Evolutionary conservation across 2,797 vertebrate species (phyloP), one percentile per base, ranked within the genome.

Genomic region (Crax fasciolata): DNA sequence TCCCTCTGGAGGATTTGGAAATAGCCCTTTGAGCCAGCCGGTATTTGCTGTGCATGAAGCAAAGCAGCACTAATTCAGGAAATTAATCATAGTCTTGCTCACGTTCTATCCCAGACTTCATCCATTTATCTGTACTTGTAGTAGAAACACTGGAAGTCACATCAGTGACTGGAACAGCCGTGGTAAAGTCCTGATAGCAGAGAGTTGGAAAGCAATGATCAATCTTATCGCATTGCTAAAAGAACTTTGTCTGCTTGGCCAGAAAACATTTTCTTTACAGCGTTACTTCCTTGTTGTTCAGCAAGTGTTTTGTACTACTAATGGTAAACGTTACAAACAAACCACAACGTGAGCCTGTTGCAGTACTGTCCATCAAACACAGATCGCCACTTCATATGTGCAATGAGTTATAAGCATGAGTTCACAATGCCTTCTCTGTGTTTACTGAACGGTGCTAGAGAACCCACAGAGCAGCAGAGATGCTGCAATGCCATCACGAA

Each of bases 221-320:
- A 85, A 87, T 61, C 78, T 68, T 92, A 43, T 30, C 21, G 25
- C 72, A 25, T 93, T 68, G 80, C 81, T 89, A 85, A 92, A 84
- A 17, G 84, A 83, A 89, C 93, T 94, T 85, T 87, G 70, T 58
- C 54, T 84, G 62, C 63, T 54, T 74, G 46, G 32, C 41, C 46
- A 65, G 84, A 49, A 93, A 90, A 51, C 17, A 4, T 13, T 48
- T 77, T 80, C 18, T 75, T 89, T 89, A 35, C 44, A 32, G 5
- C 43, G 39, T 54, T 85, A 62, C 72, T 95, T 96, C 61, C 81
- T 90, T 58, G 32, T 89, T 85, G 49, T 87, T 58, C 76, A 57
- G 38, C 0, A 1, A 76, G 13, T 21, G 25, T 24, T 94, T 85
- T 54, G 61, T 77, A 25, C 28, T 76, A 28, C 25, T 63, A 62